These are phyloP conservation scores for Tenebrosternarchus preto DNA, from an alignment of 2,113 vertebrate species.

Conservation along the genomic window DNA sequence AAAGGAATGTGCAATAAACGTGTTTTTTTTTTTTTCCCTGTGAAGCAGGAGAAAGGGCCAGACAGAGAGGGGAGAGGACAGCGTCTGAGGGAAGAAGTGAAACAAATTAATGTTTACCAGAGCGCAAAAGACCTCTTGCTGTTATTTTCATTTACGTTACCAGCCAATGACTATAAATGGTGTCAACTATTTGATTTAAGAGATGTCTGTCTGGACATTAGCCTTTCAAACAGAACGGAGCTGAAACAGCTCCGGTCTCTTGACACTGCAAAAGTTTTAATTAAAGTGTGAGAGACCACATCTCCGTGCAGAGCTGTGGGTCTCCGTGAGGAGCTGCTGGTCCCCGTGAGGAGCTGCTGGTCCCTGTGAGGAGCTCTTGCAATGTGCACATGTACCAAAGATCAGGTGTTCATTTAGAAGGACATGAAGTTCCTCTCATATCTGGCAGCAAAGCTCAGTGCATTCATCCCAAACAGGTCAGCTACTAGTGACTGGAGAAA, in stretches of 20 bases:
- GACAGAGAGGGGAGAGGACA: background rate
- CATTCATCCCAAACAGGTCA: background rate
- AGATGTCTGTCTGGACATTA: constrained; percentile 47
- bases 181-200: constrained; percentile 54
- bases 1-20: constrained; percentile 70
- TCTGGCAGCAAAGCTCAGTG: background rate
- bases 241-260: background rate
- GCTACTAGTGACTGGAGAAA: no score
- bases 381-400: constrained; percentile 76
- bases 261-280: constrained; percentile 7
- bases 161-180: constrained; percentile 42
- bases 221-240: constrained; percentile 19
- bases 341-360: background rate
- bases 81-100: constrained; percentile 13
- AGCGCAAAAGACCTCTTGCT: constrained; percentile 53
- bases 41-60: background rate
- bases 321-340: background rate
- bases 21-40: constrained; percentile 37
- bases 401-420: constrained; percentile 63
- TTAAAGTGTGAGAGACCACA: constrained; percentile 12
- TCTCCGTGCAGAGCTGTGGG: background rate
- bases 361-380: constrained; percentile 44
- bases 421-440: constrained; percentile 49
- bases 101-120: constrained; percentile 52
- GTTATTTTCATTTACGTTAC: constrained; percentile 56